Evolutionary conservation across 2,113 vertebrate genomes (phyloP).

Genomic region (Oenanthe melanoleuca): DNA sequence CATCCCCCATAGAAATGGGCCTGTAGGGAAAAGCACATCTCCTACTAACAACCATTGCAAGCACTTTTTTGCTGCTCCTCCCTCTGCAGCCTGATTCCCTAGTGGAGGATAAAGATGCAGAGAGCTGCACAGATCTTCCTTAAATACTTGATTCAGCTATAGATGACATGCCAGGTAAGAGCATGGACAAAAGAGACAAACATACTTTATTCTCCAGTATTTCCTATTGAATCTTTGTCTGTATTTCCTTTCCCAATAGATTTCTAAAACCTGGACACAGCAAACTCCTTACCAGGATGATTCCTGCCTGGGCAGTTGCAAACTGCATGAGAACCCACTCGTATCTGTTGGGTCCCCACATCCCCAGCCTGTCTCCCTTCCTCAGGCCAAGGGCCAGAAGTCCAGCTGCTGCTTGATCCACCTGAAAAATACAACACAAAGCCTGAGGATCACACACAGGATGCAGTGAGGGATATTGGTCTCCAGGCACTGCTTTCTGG

Average conservation of each 20-base stretch:
- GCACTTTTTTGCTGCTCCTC: neutral
- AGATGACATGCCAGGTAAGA: neutral
- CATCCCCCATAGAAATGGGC: neutral
- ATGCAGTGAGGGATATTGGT: neutral
- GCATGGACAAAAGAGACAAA: neutral
- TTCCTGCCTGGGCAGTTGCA: conserved; percentile 90
- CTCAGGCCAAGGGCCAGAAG: conserved; percentile 87
- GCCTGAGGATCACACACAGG: neutral
- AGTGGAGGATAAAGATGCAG: neutral
- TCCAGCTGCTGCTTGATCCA: conserved; percentile 87
- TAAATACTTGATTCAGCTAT: neutral
- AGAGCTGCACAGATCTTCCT: neutral
- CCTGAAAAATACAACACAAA: conserved; percentile 73
- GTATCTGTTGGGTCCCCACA: conserved; percentile 94
- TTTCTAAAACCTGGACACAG: neutral
- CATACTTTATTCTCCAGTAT: neutral
- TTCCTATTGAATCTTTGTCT: neutral
- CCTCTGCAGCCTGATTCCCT: neutral
- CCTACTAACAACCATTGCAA: neutral
- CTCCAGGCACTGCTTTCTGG: neutral
- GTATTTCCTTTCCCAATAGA: neutral
- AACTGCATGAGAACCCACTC: conserved; percentile 91
- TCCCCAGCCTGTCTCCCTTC: conserved; percentile 88
- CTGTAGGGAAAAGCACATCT: neutral
- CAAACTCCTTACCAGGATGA: conserved; percentile 86